A percentile compares a stretch with the other conserved stretches of the same genome.
phyloP scores from a whole-genome alignment of 2,888 invertebrate species.

The Caenorhabditis sp. region DNA sequence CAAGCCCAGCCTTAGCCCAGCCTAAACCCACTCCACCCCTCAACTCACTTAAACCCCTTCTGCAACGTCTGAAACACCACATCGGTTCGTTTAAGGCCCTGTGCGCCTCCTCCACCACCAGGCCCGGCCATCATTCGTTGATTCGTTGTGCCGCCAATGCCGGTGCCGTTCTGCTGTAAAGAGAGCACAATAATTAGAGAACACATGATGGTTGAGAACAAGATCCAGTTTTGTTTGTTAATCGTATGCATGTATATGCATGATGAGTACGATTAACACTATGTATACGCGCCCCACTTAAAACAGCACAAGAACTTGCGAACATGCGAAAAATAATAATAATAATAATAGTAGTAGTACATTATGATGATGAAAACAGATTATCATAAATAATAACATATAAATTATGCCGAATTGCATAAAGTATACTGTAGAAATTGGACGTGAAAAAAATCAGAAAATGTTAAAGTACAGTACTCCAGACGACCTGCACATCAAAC shows the following conservation, averaged over 20 bases:
- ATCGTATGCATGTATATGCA: too few relatives aligned
- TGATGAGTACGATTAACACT: neutral
- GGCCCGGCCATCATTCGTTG: slow-evolving; percentile 25
- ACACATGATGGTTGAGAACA: neutral
- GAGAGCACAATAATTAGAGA: neutral
- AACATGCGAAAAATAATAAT: neutral
- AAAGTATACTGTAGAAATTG: too few relatives aligned
- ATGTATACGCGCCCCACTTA: neutral
- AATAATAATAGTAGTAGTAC: too few relatives aligned
- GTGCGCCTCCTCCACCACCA: slow-evolving; percentile 14
- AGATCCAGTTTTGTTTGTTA: slow-evolving; percentile 14
- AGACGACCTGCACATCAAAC: too few relatives aligned
- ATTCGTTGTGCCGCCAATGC: slow-evolving; percentile 12
- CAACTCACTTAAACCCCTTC: slow-evolving; percentile 26
- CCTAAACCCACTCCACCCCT: too few relatives aligned
- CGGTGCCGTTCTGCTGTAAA: slow-evolving; percentile 5
- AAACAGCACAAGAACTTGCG: neutral
- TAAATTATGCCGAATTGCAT: too few relatives aligned
- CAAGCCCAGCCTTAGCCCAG: too few relatives aligned
- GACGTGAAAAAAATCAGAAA: too few relatives aligned
- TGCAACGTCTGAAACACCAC: slow-evolving; percentile 27
- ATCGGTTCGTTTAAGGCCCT: slow-evolving; percentile 23
- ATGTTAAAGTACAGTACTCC: too few relatives aligned
- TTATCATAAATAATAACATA: too few relatives aligned
- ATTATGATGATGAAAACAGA: too few relatives aligned